Conservation (phyloP, 30 jellyfish, hydroid and myxozoan species). For the Clytia hemisphaerica region DNA sequence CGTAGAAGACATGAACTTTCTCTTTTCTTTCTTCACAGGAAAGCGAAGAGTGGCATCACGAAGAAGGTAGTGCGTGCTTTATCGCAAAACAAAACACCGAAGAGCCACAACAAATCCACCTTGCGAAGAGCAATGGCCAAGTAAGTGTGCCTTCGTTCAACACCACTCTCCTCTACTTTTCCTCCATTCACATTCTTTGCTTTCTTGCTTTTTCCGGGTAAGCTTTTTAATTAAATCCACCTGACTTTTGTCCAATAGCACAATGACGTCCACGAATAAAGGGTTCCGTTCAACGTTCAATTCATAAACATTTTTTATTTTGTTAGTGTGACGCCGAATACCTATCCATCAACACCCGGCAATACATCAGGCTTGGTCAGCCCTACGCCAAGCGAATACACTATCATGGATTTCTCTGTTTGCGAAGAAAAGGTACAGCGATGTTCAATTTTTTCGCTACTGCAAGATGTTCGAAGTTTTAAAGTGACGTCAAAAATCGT, state of each 20-base stretch:
- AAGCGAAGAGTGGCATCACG: slow-evolving; percentile 69
- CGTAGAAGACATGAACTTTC: not conserved
- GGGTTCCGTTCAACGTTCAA: not conserved
- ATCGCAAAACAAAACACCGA: slow-evolving; percentile 83
- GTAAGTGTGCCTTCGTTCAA: slow-evolving; percentile 41
- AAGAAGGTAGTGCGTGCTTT: slow-evolving; percentile 88
- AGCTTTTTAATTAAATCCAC: not conserved
- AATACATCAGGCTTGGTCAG: slow-evolving; percentile 55
- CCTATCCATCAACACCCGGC: slow-evolving; percentile 3
- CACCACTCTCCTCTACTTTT: not conserved
- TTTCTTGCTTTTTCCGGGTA: not conserved
- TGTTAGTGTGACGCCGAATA: slow-evolving; percentile 71
- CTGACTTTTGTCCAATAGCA: not conserved
- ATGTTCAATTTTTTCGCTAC: not conserved
- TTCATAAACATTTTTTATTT: not conserved
- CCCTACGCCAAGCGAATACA: slow-evolving; percentile 94
- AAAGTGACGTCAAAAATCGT: too few species aligned
- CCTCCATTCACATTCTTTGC: not conserved
- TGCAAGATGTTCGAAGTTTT: too few species aligned
- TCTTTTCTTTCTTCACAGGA: slow-evolving; percentile 25
- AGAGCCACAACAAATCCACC: too few species aligned
- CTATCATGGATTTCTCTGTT: slow-evolving; percentile 64
- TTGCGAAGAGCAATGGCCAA: slow-evolving; percentile 72
- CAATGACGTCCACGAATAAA: not conserved
- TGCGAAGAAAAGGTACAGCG: slow-evolving; percentile 50